Evolutionary conservation across 1,140 invertebrate genomes (phyloP).

Genomic region (Eueides isabella): DNA sequence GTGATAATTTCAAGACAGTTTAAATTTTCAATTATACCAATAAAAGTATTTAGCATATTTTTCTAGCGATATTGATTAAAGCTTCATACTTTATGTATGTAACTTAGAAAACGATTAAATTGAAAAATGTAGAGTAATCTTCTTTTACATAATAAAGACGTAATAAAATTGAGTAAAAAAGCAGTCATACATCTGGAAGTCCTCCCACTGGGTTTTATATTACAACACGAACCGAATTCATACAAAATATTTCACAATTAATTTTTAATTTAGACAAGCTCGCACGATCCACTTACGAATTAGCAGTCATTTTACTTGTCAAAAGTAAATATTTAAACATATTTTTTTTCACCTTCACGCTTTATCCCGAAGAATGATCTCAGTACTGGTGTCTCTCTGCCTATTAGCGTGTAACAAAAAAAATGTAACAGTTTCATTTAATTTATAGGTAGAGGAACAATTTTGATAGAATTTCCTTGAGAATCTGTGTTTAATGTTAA

Average conservation of each 20-base stretch:
- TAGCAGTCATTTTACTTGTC: slow-evolving; percentile 11
- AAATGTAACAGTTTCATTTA: no score
- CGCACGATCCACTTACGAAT: not conserved
- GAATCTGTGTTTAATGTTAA: slow-evolving; percentile 72
- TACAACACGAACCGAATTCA: not conserved
- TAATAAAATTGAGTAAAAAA: slow-evolving; percentile 11
- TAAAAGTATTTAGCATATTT: not conserved
- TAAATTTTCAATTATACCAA: not conserved
- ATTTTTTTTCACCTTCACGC: no score
- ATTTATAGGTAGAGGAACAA: slow-evolving; percentile 63
- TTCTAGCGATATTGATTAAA: not conserved
- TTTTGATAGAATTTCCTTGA: slow-evolving; percentile 70
- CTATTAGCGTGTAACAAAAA: no score
- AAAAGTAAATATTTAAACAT: not conserved
- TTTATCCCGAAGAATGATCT: no score
- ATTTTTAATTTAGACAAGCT: not conserved
- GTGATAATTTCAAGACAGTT: not conserved
- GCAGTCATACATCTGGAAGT: slow-evolving; percentile 3
- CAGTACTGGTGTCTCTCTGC: no score
- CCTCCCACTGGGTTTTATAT: not conserved
- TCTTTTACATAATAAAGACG: not conserved
- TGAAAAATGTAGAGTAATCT: not conserved
- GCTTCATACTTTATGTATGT: no score
- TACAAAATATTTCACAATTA: not conserved
- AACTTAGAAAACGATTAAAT: not conserved